Percentiles rank a stretch among this genome's conserved stretches.
phyloP scores from a whole-genome alignment of 2,888 invertebrate species.

The Hypercompe scribonia region DNA sequence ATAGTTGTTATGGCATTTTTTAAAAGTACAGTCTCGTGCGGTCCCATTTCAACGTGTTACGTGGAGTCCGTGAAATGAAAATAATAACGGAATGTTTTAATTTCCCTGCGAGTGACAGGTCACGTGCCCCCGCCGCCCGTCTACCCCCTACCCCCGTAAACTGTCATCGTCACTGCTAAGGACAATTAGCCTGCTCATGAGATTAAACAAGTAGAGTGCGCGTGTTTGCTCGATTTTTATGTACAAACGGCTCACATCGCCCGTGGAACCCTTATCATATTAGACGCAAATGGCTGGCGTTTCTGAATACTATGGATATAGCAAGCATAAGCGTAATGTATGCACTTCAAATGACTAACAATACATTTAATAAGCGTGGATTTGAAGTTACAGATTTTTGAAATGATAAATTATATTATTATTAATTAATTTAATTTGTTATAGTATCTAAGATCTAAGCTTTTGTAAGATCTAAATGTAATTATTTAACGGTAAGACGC shows the following conservation, averaged over 20 bases:
- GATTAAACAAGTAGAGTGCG: slow-evolving; percentile 79
- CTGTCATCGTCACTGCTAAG: slow-evolving; percentile 83
- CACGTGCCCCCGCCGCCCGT: slow-evolving; percentile 75
- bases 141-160: slow-evolving; percentile 45
- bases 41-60: slow-evolving; percentile 36
- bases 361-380: slow-evolving; percentile 31
- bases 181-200: slow-evolving; percentile 85
- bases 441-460: too few species aligned
- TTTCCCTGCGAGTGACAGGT: slow-evolving; percentile 86
- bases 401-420: not conserved
- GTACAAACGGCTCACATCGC: slow-evolving; percentile 54
- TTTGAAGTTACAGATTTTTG: slow-evolving; percentile 29
- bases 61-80: slow-evolving; percentile 65
- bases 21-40: slow-evolving; percentile 38
- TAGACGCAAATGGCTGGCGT: slow-evolving; percentile 56
- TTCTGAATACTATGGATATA: slow-evolving; percentile 66
- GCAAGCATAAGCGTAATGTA: slow-evolving; percentile 58
- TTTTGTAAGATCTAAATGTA: too few species aligned
- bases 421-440: too few species aligned
- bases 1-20: slow-evolving; percentile 40
- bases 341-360: slow-evolving; percentile 57
- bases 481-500: too few species aligned
- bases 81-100: slow-evolving; percentile 86
- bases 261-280: slow-evolving; percentile 59
- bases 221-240: slow-evolving; percentile 70